Conservation (phyloP, 2,888 invertebrate genomes). For the Rosalia funebris region DNA sequence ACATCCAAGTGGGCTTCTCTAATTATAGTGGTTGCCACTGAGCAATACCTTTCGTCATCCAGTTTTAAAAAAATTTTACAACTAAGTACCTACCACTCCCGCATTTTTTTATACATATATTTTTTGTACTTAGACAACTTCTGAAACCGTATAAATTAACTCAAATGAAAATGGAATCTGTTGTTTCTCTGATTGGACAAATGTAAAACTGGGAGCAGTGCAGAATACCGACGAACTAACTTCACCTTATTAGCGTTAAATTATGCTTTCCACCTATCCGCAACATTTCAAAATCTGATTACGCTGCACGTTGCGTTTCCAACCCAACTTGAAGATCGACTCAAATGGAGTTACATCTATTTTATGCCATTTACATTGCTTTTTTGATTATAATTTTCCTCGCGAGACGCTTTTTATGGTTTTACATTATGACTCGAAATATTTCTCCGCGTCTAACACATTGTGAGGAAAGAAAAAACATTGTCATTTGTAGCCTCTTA, state of each 20-base stretch:
- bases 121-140: too few relatives aligned
- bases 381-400: slow-evolving; percentile 47
- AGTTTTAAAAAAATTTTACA: too few relatives aligned
- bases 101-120: too few relatives aligned
- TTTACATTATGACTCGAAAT: slow-evolving; percentile 39
- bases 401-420: slow-evolving; percentile 38
- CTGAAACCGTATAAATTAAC: slow-evolving; percentile 7
- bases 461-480: slow-evolving; percentile 32
- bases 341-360: slow-evolving; percentile 52
- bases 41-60: too few relatives aligned
- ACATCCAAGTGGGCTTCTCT: too few relatives aligned
- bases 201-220: slow-evolving; percentile 42
- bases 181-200: slow-evolving; percentile 45
- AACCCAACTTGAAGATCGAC: slow-evolving; percentile 31
- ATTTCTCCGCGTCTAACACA: slow-evolving; percentile 40
- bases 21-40: too few relatives aligned
- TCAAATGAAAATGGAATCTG: slow-evolving; percentile 26
- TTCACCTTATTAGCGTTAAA: slow-evolving; percentile 43
- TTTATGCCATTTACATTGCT: slow-evolving; percentile 47
- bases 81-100: too few relatives aligned
- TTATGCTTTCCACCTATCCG: slow-evolving; percentile 41
- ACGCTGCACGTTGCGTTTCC: slow-evolving; percentile 33
- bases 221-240: slow-evolving; percentile 40
- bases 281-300: slow-evolving; percentile 45
- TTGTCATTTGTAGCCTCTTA: slow-evolving; percentile 33